A percentile compares a stretch with the other conserved stretches of the same genome.
Conservation (phyloP, 2,113 vertebrate species). For the Galemys pyrenaicus region DNA sequence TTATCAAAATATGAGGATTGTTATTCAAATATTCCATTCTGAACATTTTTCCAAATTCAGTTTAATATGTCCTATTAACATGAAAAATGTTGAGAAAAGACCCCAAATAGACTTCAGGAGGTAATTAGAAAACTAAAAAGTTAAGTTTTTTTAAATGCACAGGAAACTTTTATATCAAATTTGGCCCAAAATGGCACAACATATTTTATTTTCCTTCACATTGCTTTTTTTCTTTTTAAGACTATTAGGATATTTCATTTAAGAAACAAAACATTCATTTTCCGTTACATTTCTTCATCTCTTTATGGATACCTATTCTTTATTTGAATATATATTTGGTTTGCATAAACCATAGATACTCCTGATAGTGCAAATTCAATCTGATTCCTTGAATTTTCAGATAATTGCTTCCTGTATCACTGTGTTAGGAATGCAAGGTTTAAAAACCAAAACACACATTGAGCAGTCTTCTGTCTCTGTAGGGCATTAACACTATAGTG, state of each 20-base stretch:
- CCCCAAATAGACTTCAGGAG: slow-evolving; percentile 39
- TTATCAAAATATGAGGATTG: slow-evolving; percentile 67
- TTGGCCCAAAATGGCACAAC: neutral
- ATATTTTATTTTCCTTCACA: neutral
- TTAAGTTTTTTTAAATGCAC: neutral
- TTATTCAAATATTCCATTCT: slow-evolving; percentile 68
- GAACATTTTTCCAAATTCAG: slow-evolving; percentile 65
- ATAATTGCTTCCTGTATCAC: no score
- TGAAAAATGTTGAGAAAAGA: slow-evolving; percentile 46
- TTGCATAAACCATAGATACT: neutral
- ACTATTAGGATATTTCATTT: no score
- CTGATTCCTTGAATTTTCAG: neutral
- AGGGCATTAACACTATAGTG: neutral
- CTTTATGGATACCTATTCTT: neutral
- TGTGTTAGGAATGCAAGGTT: neutral
- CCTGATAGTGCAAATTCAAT: neutral
- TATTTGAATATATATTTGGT: neutral
- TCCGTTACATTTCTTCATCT: neutral
- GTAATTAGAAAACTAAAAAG: slow-evolving; percentile 34
- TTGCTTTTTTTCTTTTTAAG: no score
- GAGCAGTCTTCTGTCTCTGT: neutral
- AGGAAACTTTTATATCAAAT: neutral
- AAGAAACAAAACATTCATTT: no score
- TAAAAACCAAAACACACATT: neutral
- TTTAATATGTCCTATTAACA: slow-evolving; percentile 49